Evolutionary conservation across 2,888 invertebrate species (phyloP), one percentile per base, ranked within the genome.

Genomic region (Acholoe squamosa): DNA sequence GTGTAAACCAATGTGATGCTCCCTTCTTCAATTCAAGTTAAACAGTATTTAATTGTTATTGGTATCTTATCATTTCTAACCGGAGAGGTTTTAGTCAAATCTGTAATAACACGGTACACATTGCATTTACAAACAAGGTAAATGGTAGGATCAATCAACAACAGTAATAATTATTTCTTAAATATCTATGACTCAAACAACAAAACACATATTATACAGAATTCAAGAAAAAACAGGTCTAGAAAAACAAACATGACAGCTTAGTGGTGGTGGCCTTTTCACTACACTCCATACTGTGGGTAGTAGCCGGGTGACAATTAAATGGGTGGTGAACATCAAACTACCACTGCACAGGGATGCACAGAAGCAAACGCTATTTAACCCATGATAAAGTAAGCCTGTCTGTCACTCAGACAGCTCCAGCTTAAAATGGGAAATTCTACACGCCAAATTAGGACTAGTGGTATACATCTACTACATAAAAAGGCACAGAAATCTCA

Each of bases 261-360:
- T 34, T 34, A 43, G 80, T 43, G 80, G 80, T 43, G 80, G 80
- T 61, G 61, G 61, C 80, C 43, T 7, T 43, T 80, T 71, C 33
- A 34, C 80, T 80, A 80, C 34, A 80, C 34, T 80, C 33, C 5
- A 33, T 80, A 34, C 80, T 80, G 80, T 43, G 80, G 34, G 80
- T 80, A 80, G 80, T 80, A 80, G 43, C 80, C 43, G 80, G 80
- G 43, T 34, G 43, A 22, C 16, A 5, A 80, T 12, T 80, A 10
- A 34, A 28, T 7, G 28, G 31, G 61, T 25, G 80, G 80, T 80
- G 80, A 33, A 80, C 80, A 80, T 80, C 80, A 80, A 80, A 80
- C 80, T 34, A 16, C 80, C 80, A 80, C 80, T 80, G 80, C 80
- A 80, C 80, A 80, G n/a, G 22, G 33, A 34, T 80, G 80, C 80